These are phyloP conservation scores for Sphenopsis melanotis DNA, from an alignment of 2,797 vertebrate species.

Conservation along the genomic window DNA sequence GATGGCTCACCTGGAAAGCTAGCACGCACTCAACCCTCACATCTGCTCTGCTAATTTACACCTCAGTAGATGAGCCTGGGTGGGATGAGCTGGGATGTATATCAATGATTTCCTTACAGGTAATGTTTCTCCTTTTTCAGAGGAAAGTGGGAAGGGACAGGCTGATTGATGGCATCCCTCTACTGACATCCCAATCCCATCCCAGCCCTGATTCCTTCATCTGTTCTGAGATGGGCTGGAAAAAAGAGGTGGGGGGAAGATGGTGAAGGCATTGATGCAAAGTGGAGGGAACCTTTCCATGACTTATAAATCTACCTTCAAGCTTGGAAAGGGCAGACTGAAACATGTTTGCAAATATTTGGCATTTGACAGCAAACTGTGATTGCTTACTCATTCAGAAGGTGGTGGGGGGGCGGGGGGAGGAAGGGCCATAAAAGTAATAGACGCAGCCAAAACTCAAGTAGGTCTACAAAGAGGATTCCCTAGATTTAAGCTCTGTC, in stretches of 20 bases:
- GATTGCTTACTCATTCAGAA: not conserved
- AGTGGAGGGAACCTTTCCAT: not conserved
- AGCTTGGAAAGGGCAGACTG: not conserved
- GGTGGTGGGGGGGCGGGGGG: not conserved
- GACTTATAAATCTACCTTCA: not conserved
- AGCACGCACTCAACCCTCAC: accelerated
- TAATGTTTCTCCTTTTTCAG: not conserved
- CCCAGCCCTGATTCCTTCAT: not conserved
- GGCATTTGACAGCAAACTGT: not conserved
- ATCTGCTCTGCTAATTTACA: not conserved
- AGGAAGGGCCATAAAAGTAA: not conserved
- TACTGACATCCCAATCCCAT: not conserved
- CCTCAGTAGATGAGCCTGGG: accelerated
- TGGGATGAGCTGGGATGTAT: not conserved
- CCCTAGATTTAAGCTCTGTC: not conserved
- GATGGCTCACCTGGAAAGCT: not conserved
- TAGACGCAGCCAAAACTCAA: not conserved
- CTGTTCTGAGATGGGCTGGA: not conserved
- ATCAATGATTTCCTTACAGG: not conserved
- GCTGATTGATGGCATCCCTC: not conserved
- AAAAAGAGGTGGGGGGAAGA: not conserved
- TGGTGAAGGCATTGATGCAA: accelerated
- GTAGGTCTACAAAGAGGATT: not conserved
- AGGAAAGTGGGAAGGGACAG: not conserved
- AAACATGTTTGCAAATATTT: not conserved